These are phyloP conservation scores for Perccottus glenii DNA, from an alignment of 2,113 vertebrate species.

Conservation along the genomic window DNA sequence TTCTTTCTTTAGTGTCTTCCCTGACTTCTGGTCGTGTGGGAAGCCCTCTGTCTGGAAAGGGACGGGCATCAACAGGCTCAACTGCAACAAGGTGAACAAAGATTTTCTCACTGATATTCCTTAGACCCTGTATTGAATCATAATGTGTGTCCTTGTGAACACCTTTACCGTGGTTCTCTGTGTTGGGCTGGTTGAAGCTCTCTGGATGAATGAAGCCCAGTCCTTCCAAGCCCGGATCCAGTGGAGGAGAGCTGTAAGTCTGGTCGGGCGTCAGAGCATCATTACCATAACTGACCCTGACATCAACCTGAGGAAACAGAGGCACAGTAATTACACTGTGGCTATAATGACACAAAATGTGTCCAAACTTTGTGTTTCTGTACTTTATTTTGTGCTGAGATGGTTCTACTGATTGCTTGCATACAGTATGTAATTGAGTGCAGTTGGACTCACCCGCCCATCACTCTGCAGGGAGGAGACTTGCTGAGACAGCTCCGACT, in stretches of 20 bases:
- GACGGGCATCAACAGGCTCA: slow-evolving; percentile 94
- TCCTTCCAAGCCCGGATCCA: slow-evolving; percentile 88
- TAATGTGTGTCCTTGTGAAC: background rate
- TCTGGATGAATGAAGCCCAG: slow-evolving; percentile 94
- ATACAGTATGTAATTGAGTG: slow-evolving; percentile 8
- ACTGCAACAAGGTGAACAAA: slow-evolving; percentile 77
- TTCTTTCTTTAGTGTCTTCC: slow-evolving; percentile 87
- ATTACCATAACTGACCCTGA: slow-evolving; percentile 94
- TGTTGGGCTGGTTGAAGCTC: slow-evolving; percentile 93
- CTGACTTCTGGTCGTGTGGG: slow-evolving; percentile 93
- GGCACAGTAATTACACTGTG: background rate
- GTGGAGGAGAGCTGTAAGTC: slow-evolving; percentile 88
- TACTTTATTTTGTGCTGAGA: no score
- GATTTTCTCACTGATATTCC: background rate
- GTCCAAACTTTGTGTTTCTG: no score
- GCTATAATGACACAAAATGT: background rate
- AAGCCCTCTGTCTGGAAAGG: slow-evolving; percentile 92
- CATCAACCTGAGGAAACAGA: slow-evolving; percentile 82
- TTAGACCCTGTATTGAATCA: no score
- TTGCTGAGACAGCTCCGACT: slow-evolving; percentile 91
- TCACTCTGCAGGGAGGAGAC: slow-evolving; percentile 93
- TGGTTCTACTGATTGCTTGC: no score
- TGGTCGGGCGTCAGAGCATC: slow-evolving; percentile 95
- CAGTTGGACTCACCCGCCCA: slow-evolving; percentile 80
- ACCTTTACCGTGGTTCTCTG: slow-evolving; percentile 93